phyloP scores from a whole-genome alignment of 2,888 invertebrate genomes.

The Coenonympha arcania region DNA sequence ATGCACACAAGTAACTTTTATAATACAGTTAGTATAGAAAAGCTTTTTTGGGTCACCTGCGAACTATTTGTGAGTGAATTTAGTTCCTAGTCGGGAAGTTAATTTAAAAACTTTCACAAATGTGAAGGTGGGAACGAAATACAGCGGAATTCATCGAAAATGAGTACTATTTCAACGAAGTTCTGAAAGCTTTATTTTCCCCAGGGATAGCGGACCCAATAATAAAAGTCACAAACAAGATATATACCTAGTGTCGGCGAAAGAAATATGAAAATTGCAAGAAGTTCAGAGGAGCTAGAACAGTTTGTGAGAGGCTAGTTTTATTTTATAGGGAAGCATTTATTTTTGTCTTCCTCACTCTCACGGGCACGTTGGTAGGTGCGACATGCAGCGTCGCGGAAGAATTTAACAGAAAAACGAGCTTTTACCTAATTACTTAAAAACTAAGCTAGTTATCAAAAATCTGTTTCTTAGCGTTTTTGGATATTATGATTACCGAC shows the following conservation, averaged over 20 bases:
- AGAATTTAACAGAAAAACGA: no score
- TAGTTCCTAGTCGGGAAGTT: background rate
- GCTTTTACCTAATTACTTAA: no score
- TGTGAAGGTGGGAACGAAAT: slow-evolving; percentile 8
- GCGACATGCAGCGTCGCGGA: no score
- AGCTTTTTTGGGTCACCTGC: no score
- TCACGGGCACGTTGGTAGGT: no score
- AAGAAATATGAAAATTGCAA: slow-evolving; percentile 39
- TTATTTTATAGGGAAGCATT: slow-evolving; percentile 13
- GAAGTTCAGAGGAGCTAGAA: slow-evolving; percentile 24
- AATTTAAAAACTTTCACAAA: slow-evolving; percentile 10
- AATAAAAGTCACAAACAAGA: slow-evolving; percentile 31
- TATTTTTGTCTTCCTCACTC: no score
- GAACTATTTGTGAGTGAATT: no score
- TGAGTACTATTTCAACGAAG: slow-evolving; percentile 22
- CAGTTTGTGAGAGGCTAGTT: slow-evolving; percentile 12
- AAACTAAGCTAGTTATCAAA: no score
- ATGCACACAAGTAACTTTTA: no score
- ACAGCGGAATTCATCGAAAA: slow-evolving; percentile 21
- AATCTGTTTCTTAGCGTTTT: no score
- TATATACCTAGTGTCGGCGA: slow-evolving; percentile 34
- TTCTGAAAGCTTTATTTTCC: slow-evolving; percentile 25
- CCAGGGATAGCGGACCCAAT: slow-evolving; percentile 20
- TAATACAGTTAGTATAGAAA: no score
- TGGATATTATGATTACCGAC: no score